Evolutionary conservation across 1,140 invertebrate species (phyloP).

Genomic region (Geopemphigus sp.): DNA sequence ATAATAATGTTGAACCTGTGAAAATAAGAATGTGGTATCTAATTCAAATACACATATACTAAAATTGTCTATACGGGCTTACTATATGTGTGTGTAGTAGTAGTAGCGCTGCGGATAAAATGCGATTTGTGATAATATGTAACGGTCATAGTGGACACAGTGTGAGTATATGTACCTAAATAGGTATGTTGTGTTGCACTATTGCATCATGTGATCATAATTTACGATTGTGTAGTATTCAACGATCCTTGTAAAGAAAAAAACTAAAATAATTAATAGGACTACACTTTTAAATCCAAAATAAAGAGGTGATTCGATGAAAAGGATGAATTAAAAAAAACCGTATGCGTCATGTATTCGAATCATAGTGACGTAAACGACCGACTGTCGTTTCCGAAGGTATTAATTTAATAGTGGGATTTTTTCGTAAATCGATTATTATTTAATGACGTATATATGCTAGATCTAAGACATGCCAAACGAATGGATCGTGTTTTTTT

Average conservation of each 20-base stretch:
- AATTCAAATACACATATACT: not conserved
- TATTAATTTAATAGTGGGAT: no score
- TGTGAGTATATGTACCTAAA: not conserved
- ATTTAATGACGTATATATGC: not conserved
- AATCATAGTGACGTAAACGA: no score
- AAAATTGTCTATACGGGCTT: not conserved
- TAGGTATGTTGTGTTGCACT: not conserved
- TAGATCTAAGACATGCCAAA: not conserved
- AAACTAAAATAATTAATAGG: conserved; percentile 19
- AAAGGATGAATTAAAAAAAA: not conserved
- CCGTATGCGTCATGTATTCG: no score
- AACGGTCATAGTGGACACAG: not conserved
- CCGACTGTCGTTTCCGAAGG: no score
- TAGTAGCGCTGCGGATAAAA: conserved; percentile 17
- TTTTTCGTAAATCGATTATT: not conserved
- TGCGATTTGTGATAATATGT: conserved; percentile 3
- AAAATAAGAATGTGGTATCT: conserved; percentile 14
- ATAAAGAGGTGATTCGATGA: not conserved
- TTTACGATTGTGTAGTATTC: conserved; percentile 18
- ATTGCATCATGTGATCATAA: conserved; percentile 22
- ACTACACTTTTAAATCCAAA: not conserved
- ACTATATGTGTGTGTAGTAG: not conserved
- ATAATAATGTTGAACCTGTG: not conserved
- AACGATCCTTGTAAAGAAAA: not conserved
- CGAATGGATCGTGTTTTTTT: not conserved